Evolutionary conservation across 2,888 invertebrate genomes (phyloP).

Genomic region (Liopterus haemorrhoidalis): DNA sequence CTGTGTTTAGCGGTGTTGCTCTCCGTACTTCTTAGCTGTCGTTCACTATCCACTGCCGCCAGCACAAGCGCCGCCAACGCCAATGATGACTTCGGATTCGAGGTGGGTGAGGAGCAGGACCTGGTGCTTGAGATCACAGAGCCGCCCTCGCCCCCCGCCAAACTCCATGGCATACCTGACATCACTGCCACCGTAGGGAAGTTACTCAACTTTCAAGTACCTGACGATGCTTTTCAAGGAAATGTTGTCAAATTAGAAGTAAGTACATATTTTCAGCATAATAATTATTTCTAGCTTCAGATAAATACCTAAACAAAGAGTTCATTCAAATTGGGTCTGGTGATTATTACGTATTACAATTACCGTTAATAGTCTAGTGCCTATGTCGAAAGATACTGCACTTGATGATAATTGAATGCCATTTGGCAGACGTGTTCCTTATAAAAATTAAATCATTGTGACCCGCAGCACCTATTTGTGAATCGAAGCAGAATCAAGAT

Average conservation of each 20-base stretch:
- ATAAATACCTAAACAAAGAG: neutral
- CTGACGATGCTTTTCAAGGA: constrained; percentile 64
- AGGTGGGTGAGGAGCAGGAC: constrained; percentile 41
- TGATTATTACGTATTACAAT: too few relatives aligned
- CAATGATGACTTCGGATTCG: constrained; percentile 46
- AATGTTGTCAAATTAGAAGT: constrained; percentile 66
- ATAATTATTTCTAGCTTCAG: neutral
- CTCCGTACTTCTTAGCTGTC: too few relatives aligned
- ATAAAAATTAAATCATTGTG: too few relatives aligned
- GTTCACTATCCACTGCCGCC: too few relatives aligned
- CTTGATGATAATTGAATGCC: too few relatives aligned
- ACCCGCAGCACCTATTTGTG: too few relatives aligned
- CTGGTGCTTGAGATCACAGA: constrained; percentile 33
- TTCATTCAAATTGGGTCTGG: too few relatives aligned
- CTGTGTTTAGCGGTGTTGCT: too few relatives aligned
- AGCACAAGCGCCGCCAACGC: constrained; percentile 23
- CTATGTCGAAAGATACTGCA: too few relatives aligned
- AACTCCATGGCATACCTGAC: constrained; percentile 53
- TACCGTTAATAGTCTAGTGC: too few relatives aligned
- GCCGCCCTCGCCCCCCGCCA: constrained; percentile 34
- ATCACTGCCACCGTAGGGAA: constrained; percentile 64
- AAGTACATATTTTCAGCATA: constrained; percentile 32
- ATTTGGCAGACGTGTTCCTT: too few relatives aligned
- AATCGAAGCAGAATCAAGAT: too few relatives aligned
- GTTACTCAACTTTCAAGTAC: constrained; percentile 66